These are phyloP conservation scores for Regulus satrapa DNA, from an alignment of 2,113 vertebrate species.

Conservation along the genomic window DNA sequence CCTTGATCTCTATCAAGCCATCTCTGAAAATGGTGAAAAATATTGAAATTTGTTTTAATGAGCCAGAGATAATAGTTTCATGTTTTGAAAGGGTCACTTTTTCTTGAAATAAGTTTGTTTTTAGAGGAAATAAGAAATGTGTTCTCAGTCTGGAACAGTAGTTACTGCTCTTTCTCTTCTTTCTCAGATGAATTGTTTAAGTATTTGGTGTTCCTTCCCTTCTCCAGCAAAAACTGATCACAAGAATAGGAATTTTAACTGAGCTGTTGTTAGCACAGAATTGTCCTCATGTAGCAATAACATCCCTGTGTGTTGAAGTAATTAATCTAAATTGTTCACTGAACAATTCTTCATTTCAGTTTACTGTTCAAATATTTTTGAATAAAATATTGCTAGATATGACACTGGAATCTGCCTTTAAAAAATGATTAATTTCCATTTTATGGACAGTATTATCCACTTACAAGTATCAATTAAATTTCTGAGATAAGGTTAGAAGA, in stretches of 20 bases:
- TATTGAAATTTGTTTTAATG: background rate
- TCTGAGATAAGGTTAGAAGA: background rate
- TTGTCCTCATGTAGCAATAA: background rate
- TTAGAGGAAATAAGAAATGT: background rate
- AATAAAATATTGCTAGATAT: background rate
- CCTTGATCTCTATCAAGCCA: background rate
- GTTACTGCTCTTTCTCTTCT: rapidly evolving
- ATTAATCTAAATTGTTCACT: background rate
- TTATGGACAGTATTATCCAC: background rate
- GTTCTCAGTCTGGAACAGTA: background rate
- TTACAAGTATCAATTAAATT: background rate
- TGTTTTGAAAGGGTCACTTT: background rate
- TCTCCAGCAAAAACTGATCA: background rate
- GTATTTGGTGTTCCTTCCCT: background rate
- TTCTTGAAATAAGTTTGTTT: background rate
- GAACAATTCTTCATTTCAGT: background rate
- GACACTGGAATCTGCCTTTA: background rate
- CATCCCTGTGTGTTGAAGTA: background rate
- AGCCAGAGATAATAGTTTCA: background rate
- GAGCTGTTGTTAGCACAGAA: background rate
- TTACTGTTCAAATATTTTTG: background rate
- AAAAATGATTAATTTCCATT: background rate
- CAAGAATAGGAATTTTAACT: background rate
- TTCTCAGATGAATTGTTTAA: background rate
- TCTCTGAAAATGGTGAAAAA: background rate